Conservation (phyloP, 2,797 vertebrate genomes). For the Novumbra hubbsi region DNA sequence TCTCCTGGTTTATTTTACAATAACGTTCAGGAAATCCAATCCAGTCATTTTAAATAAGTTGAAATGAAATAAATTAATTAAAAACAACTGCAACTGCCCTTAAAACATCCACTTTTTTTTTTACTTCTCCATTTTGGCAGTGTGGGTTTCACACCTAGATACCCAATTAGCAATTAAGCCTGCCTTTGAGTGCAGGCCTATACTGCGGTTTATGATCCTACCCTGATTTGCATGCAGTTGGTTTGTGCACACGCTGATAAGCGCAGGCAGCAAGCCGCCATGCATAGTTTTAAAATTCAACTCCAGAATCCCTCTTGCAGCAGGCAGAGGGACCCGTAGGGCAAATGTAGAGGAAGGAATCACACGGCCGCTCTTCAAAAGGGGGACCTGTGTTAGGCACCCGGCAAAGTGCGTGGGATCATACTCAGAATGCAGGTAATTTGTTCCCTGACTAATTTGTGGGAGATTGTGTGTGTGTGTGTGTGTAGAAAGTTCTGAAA, state of each 20-base stretch:
- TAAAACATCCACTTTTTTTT: slow-evolving; percentile 72
- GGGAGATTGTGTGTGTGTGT: slow-evolving; percentile 61
- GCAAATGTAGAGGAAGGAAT: slow-evolving; percentile 69
- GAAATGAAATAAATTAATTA: slow-evolving; percentile 77
- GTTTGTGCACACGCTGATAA: slow-evolving; percentile 78
- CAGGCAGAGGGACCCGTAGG: slow-evolving; percentile 69
- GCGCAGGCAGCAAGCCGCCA: slow-evolving; percentile 76
- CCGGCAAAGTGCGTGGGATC: slow-evolving; percentile 77
- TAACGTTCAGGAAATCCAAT: slow-evolving; percentile 54
- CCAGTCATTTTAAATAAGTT: slow-evolving; percentile 65
- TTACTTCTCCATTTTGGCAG: slow-evolving; percentile 65
- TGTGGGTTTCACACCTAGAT: slow-evolving; percentile 76
- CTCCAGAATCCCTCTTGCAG: slow-evolving; percentile 76
- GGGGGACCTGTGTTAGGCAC: slow-evolving; percentile 78
- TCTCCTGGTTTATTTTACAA: slow-evolving; percentile 42
- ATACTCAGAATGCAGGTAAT: slow-evolving; percentile 78
- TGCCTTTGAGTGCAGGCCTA: slow-evolving; percentile 78
- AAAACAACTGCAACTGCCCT: slow-evolving; percentile 72
- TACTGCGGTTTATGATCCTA: slow-evolving; percentile 71
- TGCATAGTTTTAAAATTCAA: slow-evolving; percentile 77
- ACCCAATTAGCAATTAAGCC: slow-evolving; percentile 82
- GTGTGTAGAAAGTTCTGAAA: slow-evolving; percentile 74
- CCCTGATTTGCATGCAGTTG: slow-evolving; percentile 74
- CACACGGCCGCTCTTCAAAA: slow-evolving; percentile 81
- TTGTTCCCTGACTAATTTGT: slow-evolving; percentile 79